Evolutionary conservation across 2,888 invertebrate genomes (phyloP).

Genomic region (Heliconius hortense): DNA sequence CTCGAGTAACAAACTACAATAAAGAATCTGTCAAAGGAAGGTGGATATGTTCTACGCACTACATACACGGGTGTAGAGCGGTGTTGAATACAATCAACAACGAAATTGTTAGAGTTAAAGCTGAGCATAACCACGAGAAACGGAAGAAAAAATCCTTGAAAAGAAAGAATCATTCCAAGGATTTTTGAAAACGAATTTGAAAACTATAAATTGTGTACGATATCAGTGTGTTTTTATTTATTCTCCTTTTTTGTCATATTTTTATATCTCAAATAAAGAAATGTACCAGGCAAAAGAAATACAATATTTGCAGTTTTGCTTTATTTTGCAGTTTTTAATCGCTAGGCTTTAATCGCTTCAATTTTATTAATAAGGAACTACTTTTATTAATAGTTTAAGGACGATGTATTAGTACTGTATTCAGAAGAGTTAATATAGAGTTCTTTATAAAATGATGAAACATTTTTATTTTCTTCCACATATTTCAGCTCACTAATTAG

Average conservation of each 20-base stretch:
- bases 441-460: background rate
- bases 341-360: no score
- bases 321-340: no score
- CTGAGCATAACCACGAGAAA: constrained; percentile 26
- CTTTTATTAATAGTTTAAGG: background rate
- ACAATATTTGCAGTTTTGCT: background rate
- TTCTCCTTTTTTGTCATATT: background rate
- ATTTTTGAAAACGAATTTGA: no score
- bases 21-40: constrained; percentile 36
- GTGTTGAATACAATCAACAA: constrained; percentile 49
- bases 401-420: background rate
- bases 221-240: background rate
- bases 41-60: constrained; percentile 52
- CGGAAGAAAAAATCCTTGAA: background rate
- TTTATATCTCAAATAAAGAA: background rate
- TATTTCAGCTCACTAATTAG: background rate
- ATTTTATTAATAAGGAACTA: background rate
- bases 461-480: background rate
- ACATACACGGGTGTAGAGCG: constrained; percentile 53
- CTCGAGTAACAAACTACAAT: constrained; percentile 37
- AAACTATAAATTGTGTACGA: background rate
- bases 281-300: background rate
- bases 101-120: constrained; percentile 38
- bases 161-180: background rate
- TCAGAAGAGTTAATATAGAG: background rate